Percentiles rank a stretch among this genome's conserved stretches.
Evolutionary conservation across 2,113 vertebrate genomes (phyloP).

Genomic region (Coracopsis vasa): DNA sequence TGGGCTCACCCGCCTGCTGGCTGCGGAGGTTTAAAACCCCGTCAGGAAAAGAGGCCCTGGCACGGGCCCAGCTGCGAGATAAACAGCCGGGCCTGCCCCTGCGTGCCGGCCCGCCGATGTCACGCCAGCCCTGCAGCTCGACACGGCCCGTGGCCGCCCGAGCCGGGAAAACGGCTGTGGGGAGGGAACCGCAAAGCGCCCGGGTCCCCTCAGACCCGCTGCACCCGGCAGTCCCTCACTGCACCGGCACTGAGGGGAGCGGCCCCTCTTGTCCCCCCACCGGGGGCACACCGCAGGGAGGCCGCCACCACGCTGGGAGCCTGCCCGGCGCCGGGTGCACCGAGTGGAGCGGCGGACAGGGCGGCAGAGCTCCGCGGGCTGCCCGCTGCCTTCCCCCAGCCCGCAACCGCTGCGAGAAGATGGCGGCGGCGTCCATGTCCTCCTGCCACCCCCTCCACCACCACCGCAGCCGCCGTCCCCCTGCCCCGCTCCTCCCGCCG

Average conservation of each 20-base stretch:
- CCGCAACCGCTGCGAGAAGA: background rate
- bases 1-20: background rate
- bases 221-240: too few species aligned
- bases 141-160: background rate
- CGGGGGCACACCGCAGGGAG: background rate
- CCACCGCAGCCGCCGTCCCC: background rate
- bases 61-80: background rate
- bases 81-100: background rate
- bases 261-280: background rate
- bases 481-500: too few species aligned
- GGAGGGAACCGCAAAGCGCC: background rate
- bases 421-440: constrained; percentile 49
- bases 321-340: background rate
- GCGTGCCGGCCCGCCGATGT: background rate
- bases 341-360: background rate
- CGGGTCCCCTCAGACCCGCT: background rate
- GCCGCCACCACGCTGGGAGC: too few species aligned
- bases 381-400: background rate
- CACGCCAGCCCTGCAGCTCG: background rate
- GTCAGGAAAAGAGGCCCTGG: background rate
- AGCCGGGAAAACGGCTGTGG: background rate
- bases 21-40: background rate
- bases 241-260: background rate
- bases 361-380: background rate
- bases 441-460: background rate